A percentile compares a stretch with the other conserved stretches of the same genome.
Conservation (phyloP, 2,797 vertebrate species). For the Gallinago solitaria region DNA sequence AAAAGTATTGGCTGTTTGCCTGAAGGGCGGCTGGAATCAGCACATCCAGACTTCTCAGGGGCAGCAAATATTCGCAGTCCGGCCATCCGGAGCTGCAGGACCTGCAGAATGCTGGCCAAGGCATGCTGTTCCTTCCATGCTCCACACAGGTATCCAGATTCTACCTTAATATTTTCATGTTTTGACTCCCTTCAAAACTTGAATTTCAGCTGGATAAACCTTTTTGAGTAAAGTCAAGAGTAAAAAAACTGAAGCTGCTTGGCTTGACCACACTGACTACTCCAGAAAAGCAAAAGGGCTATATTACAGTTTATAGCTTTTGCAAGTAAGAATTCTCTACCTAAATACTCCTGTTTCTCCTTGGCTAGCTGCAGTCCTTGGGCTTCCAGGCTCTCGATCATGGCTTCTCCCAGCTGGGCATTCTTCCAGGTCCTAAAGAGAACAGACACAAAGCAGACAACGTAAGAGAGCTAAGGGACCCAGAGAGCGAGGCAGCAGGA, state of each 20-base stretch:
- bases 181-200: background rate
- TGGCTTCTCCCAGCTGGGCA: constrained; percentile 95
- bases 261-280: background rate
- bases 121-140: accelerated
- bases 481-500: background rate
- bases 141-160: background rate
- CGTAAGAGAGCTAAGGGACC: background rate
- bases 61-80: background rate
- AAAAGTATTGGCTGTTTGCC: background rate
- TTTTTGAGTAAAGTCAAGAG: background rate
- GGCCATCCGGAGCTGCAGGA: background rate
- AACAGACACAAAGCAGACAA: constrained; percentile 29
- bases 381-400: constrained; percentile 96
- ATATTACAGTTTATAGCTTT: background rate
- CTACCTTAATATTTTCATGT: background rate
- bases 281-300: background rate
- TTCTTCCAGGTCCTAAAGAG: constrained; percentile 92
- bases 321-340: constrained; percentile 72
- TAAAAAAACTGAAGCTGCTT: background rate
- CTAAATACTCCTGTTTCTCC: constrained; percentile 96
- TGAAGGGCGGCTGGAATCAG: background rate
- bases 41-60: background rate
- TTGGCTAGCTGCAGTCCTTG: constrained; percentile 97
- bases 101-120: background rate
- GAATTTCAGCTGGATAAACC: background rate